phyloP scores from a whole-genome alignment of 2,113 vertebrate species.

The Catharus minimus region DNA sequence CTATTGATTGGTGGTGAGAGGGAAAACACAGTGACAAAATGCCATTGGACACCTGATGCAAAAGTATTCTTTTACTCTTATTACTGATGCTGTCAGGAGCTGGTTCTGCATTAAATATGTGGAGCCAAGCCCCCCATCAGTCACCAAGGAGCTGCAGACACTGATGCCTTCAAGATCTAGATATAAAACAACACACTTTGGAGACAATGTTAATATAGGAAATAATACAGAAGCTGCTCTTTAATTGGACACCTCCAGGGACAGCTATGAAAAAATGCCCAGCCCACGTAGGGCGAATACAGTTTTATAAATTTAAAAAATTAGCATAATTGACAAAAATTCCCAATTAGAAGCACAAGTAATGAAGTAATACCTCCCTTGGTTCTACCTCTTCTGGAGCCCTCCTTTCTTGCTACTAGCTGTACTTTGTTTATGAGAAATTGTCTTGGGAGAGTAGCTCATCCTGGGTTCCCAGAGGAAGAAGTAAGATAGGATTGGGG shows the following conservation, averaged over 20 bases:
- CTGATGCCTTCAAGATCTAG: neutral
- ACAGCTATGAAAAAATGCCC: neutral
- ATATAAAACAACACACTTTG: neutral
- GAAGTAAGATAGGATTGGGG: neutral
- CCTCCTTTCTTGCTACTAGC: neutral
- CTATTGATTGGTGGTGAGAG: neutral
- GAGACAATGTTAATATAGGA: neutral
- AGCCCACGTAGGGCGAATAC: fast-evolving
- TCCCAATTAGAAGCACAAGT: neutral
- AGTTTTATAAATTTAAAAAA: neutral
- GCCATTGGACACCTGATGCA: neutral
- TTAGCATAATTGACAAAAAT: neutral
- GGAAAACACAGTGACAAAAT: neutral
- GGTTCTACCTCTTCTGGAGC: neutral
- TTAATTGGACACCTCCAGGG: neutral
- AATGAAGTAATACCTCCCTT: neutral
- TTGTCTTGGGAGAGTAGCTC: neutral
- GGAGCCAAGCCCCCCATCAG: neutral
- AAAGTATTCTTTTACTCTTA: neutral
- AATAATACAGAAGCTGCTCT: neutral
- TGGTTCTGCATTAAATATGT: neutral
- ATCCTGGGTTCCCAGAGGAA: neutral
- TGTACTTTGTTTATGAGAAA: neutral
- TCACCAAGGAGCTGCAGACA: neutral
- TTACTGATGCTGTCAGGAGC: neutral